Evolutionary conservation across 2,797 vertebrate species (phyloP).

Genomic region (Cyclopterus lumpus): DNA sequence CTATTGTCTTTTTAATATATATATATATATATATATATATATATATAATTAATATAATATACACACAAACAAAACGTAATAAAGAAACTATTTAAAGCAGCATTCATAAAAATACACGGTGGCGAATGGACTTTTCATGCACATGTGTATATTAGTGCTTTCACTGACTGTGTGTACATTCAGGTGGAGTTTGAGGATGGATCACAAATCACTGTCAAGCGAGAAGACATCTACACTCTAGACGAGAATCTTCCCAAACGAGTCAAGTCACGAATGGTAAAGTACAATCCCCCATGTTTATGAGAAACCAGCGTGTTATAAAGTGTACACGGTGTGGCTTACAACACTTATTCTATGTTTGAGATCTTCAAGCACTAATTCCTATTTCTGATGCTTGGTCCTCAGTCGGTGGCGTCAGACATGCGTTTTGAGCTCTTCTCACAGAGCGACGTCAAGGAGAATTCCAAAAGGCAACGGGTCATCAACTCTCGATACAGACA

Average conservation of each 20-base stretch:
- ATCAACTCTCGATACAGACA: conserved; percentile 97
- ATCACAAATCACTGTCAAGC: conserved; percentile 92
- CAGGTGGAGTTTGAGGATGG: conserved; percentile 98
- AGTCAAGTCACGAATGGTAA: conserved; percentile 94
- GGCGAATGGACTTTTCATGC: not conserved
- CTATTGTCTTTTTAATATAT: not conserved
- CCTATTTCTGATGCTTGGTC: not conserved
- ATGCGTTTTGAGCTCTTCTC: conserved; percentile 97
- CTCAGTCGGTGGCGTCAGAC: conserved; percentile 95
- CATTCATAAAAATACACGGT: not conserved
- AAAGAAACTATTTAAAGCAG: not conserved
- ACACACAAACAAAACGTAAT: too few species aligned
- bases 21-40: too few species aligned
- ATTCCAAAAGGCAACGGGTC: conserved; percentile 94
- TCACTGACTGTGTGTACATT: not conserved
- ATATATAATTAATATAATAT: too few species aligned
- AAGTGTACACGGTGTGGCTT: too few species aligned
- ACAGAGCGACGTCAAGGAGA: conserved; percentile 91
- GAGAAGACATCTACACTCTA: conserved; percentile 95
- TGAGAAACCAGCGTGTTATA: too few species aligned
- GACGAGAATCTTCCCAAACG: conserved; percentile 96
- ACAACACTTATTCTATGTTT: not conserved
- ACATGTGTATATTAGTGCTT: not conserved
- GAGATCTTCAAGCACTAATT: conserved; percentile 2
- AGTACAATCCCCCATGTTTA: not conserved